Conservation (phyloP, 2,888 invertebrate genomes). For the Apantesis nais region DNA sequence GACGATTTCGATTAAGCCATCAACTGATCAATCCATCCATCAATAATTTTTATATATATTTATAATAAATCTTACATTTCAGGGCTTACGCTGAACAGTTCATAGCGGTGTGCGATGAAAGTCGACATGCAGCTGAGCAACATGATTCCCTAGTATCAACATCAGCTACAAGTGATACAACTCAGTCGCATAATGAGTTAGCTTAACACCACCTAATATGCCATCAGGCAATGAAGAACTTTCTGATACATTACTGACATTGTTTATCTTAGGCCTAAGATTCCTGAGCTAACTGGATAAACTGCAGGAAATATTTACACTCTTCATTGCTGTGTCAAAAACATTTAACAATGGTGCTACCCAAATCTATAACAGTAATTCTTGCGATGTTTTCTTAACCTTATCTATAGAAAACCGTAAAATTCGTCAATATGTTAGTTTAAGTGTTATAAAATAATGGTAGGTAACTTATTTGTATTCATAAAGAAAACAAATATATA, state of each 20-base stretch:
- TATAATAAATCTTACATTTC: slow-evolving; percentile 55
- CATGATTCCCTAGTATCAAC: slow-evolving; percentile 77
- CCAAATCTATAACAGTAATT: slow-evolving; percentile 27
- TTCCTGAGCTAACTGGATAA: not conserved
- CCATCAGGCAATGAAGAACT: not conserved
- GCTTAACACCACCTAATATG: slow-evolving; percentile 21
- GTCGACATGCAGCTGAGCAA: slow-evolving; percentile 76
- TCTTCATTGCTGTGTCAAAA: not conserved
- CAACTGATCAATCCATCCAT: too few species aligned
- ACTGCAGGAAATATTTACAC: not conserved
- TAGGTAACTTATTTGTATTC: slow-evolving; percentile 31
- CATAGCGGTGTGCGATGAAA: slow-evolving; percentile 87
- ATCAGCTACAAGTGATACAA: slow-evolving; percentile 67
- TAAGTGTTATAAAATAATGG: slow-evolving; percentile 27
- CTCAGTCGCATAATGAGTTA: slow-evolving; percentile 47
- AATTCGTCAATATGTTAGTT: slow-evolving; percentile 13
- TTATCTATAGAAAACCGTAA: slow-evolving; percentile 16
- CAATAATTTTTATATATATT: not conserved
- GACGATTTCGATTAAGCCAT: too few species aligned
- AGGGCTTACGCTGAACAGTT: slow-evolving; percentile 88
- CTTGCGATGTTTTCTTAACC: slow-evolving; percentile 21
- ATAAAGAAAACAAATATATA: slow-evolving; percentile 25
- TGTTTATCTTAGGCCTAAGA: not conserved
- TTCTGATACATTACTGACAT: not conserved
- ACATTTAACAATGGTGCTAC: slow-evolving; percentile 18